Evolutionary conservation across 1,140 invertebrate genomes (phyloP).

Genomic region (Caenorhabditis latens): DNA sequence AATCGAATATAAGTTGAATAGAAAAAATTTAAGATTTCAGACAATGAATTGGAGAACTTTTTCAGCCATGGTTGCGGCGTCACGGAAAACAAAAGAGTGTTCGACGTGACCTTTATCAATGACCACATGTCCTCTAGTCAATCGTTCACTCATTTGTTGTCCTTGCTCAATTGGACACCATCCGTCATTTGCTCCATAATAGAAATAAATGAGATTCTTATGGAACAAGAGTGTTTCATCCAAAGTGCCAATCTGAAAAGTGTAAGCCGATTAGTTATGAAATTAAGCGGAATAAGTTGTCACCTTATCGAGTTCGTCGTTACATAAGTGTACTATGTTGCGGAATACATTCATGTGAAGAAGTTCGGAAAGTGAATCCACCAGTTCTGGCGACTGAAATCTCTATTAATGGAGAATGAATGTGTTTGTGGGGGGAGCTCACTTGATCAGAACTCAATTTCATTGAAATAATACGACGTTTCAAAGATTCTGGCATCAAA

Average conservation of each 20-base stretch:
- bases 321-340: conserved; percentile 65
- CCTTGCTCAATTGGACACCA: conserved; percentile 62
- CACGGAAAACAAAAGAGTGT: conserved; percentile 25
- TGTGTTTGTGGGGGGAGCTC: not conserved
- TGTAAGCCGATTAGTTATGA: not conserved
- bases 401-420: not conserved
- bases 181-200: conserved; percentile 64
- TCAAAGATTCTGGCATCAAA: conserved; percentile 24
- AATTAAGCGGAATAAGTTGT: conserved; percentile 44
- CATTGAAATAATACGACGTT: conserved; percentile 16
- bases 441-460: conserved; percentile 33
- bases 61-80: conserved; percentile 30
- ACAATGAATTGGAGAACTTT: conserved; percentile 45
- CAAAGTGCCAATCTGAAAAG: conserved; percentile 38
- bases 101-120: conserved; percentile 58
- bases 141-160: conserved; percentile 44
- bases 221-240: conserved; percentile 54
- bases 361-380: conserved; percentile 60
- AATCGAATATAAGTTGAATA: not conserved
- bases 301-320: conserved; percentile 64
- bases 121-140: conserved; percentile 55
- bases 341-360: conserved; percentile 61
- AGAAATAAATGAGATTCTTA: conserved; percentile 53
- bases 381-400: not conserved
- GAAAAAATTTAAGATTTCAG: not conserved